Conservation (phyloP, 1,140 invertebrate species). For the Holotrichia oblita region DNA sequence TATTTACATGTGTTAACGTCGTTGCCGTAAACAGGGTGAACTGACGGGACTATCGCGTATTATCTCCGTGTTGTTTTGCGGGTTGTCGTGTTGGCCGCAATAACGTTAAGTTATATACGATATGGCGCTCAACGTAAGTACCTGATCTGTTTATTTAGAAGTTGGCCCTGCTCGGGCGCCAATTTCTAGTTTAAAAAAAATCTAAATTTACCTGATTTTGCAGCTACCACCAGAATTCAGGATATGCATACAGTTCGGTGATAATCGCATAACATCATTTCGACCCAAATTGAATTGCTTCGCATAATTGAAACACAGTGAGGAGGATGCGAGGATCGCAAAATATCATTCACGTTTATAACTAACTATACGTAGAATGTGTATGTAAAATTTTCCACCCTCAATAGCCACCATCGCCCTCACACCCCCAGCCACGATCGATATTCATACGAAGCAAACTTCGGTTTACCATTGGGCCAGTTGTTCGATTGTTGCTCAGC, state of each 20-base stretch:
- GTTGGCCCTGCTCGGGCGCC: too few species aligned
- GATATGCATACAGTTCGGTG: neutral
- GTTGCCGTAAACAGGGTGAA: too few species aligned
- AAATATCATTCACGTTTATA: neutral
- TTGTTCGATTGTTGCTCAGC: neutral
- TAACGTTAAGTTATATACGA: too few species aligned
- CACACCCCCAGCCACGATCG: neutral
- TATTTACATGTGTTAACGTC: neutral
- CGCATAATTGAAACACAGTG: neutral
- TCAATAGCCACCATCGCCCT: too few species aligned
- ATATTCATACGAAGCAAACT: neutral
- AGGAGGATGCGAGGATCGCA: neutral
- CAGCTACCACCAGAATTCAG: neutral
- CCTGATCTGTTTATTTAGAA: too few species aligned
- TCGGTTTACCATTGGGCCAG: neutral
- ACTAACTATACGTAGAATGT: neutral
- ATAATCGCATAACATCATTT: neutral
- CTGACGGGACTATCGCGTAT: too few species aligned
- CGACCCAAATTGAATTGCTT: slow-evolving; percentile 1
- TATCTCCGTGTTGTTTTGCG: too few species aligned
- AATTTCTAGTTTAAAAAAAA: too few species aligned
- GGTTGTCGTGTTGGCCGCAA: too few species aligned
- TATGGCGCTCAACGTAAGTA: too few species aligned
- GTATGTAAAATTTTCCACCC: neutral
- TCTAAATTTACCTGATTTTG: neutral